Evolutionary conservation across 2,888 invertebrate species (phyloP), one percentile per base, ranked within the genome.

Genomic region (Cosmia pyralina): DNA sequence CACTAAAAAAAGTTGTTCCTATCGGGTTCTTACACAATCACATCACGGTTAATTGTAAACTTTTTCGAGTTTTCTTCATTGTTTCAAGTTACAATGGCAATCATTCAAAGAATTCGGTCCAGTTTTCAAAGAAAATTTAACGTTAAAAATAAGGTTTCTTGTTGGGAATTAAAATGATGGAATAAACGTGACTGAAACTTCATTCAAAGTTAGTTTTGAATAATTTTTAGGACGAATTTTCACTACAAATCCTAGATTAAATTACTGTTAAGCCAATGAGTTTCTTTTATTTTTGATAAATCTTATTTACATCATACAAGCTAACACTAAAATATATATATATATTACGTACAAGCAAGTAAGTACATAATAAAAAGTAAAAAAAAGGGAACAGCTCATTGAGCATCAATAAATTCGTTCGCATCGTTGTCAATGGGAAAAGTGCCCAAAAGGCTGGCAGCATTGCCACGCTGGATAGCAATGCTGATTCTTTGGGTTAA

Each of bases 1-100:
- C 52, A 53, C 34, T 22, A 71, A 80, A 69, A 59, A 75, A 81
- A 81, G 70, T 83, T 83, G 52, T 69, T 65, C 62, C 62, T 75
- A 71, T 83, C 75, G 75, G 52, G 65, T 81, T 75, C 84, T 81
- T 81, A 83, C 75, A 81, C 84, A 81, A 83, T 81, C 81, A 71
- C 70, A 81, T 83, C 84, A 81, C 84, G 84, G 75, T 69, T 81
- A 75, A 81, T 83, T 83, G 84, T 81, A 62, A 81, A 81, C 84
- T 81, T 83, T 80, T 81, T 69, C 55, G 60, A 81, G 83, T 50
- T 68, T 48, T 75, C 58, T 70, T 63, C 76, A 81, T 81, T 81
- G 84, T 81, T 68, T 48, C 53, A 71, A 59, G 68, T 80, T 71
- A 80, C 81, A 83, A 83, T 81, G 55, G 81, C 68, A 83, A 79